These are phyloP conservation scores for Hemitrygon akajei DNA, from an alignment of 2,797 vertebrate species.

Conservation along the genomic window DNA sequence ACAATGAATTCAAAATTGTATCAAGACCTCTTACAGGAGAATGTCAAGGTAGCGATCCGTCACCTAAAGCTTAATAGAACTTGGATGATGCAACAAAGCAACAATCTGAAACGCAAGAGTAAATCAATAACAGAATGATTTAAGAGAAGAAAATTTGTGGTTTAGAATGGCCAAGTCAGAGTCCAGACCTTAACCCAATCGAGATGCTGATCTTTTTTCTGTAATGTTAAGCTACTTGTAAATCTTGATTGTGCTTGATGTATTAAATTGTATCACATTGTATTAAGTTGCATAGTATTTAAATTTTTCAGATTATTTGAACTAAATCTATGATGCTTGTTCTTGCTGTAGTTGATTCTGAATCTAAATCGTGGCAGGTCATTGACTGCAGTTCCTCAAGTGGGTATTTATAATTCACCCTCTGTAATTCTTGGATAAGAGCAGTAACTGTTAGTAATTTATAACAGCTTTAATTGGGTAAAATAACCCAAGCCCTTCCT, in stretches of 20 bases:
- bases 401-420: neutral
- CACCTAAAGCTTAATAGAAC: no score
- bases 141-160: no score
- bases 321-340: neutral
- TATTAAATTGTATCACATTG: neutral
- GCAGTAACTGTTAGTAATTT: neutral
- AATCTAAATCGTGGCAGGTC: neutral
- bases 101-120: no score
- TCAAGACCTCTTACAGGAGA: no score
- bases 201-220: neutral
- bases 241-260: neutral
- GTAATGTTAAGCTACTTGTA: neutral
- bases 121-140: no score
- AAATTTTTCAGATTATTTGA: neutral
- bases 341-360: neutral
- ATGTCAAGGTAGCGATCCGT: no score
- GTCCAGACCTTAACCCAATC: no score
- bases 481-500: neutral
- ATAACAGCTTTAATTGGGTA: neutral
- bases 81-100: no score
- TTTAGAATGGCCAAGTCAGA: no score
- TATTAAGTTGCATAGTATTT: neutral
- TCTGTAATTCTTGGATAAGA: neutral
- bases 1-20: no score
- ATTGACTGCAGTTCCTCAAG: neutral